Base-by-base conservation (phyloP, 2,888 invertebrate genomes). In the Crioceris asparagi region DNA sequence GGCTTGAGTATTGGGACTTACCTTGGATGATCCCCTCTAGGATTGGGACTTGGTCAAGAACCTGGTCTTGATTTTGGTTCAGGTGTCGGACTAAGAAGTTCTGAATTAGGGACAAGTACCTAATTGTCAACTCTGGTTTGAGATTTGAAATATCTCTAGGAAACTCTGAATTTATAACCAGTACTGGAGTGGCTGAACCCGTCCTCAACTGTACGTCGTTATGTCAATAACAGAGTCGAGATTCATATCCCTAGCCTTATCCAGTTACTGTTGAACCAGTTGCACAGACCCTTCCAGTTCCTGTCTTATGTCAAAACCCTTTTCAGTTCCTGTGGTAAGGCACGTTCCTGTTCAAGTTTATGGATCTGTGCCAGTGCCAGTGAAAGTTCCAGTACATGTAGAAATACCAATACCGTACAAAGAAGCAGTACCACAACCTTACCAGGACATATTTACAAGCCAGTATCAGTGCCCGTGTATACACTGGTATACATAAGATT, bases 331-430 rank as follows among this genome's bases (percentile, higher is more conserved):
- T 1, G 69, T 74, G 0, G 70, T 70, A 39, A 64, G 69, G 36
- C 70, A 69, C 2, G 67, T 72, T 29, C 68, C 71, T 3, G 66
- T 68, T 23, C 71, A 67, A 2, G 71, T 74, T 2, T 65, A 72
- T 2, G 72, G 70, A 43, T 70, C 69, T 1, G 71, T 73, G 2
- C 72, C 61, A 19, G 52, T 53, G 36, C 63, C 55, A 45, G 62
- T 60, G 18, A 54, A 60, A 61, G 66, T 69, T 32, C 65, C 67
- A 46, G 64, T 68, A 7, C 62, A 53, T 45, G 57, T 61, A 34
- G 49, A 57, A 15, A 56, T 61, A 8, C 55, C 60, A 21, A 58
- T 59, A n/a, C 61, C 59, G 32, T 54, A 57, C 17, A 55, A 56
- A 40, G 56, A 59, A 35, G 48, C 55, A 16, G 57, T 63, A 26